Conservation (phyloP, 2,888 invertebrate genomes). For the Zhuqinia jingwanae region DNA sequence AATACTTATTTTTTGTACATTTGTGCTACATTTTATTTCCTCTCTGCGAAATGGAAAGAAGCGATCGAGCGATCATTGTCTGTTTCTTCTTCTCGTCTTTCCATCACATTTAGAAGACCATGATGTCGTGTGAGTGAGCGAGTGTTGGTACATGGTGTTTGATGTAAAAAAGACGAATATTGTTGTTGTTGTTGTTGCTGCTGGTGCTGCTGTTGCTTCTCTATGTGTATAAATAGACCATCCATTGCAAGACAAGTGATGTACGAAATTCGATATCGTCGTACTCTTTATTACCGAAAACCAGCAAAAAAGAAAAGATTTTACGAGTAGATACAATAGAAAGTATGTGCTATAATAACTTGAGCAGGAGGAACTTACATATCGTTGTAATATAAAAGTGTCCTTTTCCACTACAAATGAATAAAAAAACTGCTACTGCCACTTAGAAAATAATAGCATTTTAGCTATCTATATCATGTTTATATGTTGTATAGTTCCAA, state of each 20-base stretch:
- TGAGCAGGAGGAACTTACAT: too few relatives aligned
- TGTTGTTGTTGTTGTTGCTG: too few relatives aligned
- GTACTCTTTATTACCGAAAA: not conserved
- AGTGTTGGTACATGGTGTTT: not conserved
- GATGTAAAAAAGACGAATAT: too few relatives aligned
- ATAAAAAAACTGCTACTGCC: too few relatives aligned
- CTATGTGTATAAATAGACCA: constrained; percentile 15
- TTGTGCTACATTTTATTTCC: not conserved
- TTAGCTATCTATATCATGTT: too few relatives aligned
- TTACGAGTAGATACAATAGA: not conserved
- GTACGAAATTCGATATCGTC: constrained; percentile 7
- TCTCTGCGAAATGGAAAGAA: not conserved
- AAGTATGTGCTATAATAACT: too few relatives aligned
- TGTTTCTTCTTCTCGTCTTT: not conserved
- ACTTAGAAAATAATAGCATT: too few relatives aligned
- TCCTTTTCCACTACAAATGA: too few relatives aligned
- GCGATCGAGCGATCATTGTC: constrained; percentile 20
- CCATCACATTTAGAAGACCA: not conserved
- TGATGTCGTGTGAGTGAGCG: not conserved
- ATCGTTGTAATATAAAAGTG: too few relatives aligned
- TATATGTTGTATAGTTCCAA: not conserved
- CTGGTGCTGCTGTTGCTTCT: not conserved
- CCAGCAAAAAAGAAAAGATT: too few relatives aligned
- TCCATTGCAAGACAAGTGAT: not conserved
- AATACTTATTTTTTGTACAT: not conserved